phyloP scores from a whole-genome alignment of 2,797 vertebrate species.

The Leptatherina wallacei region DNA sequence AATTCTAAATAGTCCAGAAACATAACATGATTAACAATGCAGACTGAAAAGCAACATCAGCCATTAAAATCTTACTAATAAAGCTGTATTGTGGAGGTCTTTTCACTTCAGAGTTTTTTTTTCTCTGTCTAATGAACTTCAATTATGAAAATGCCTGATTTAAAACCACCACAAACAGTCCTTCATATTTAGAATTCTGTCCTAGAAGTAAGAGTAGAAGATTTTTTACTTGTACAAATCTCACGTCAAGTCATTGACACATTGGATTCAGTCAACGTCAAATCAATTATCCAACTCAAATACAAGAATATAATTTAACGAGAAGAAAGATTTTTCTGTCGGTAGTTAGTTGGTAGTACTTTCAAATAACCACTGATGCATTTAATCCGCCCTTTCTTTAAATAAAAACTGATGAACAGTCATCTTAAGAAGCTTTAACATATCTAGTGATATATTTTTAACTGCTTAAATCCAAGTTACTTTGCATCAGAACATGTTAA shows the following conservation, averaged over 20 bases:
- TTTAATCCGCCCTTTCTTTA: not conserved
- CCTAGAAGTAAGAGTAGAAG: not conserved
- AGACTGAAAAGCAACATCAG: constrained; percentile 13
- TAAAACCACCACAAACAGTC: not conserved
- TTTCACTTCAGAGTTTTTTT: constrained; percentile 11
- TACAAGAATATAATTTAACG: not conserved
- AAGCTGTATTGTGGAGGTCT: constrained; percentile 5
- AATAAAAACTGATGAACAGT: not conserved
- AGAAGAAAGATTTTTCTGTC: not conserved
- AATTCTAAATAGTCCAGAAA: constrained; percentile 68
- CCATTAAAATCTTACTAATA: constrained; percentile 22
- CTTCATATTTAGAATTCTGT: constrained; percentile 3
- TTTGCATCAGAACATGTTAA: constrained; percentile 22
- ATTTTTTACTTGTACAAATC: not conserved
- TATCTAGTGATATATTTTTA: constrained; percentile 23
- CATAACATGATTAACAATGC: constrained; percentile 56
- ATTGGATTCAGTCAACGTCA: not conserved
- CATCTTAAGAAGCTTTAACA: constrained; percentile 9
- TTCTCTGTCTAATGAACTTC: constrained; percentile 11
- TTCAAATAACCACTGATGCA: constrained; percentile 8
- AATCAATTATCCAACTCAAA: constrained; percentile 14
- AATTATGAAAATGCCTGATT: not conserved
- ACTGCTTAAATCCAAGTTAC: constrained; percentile 2
- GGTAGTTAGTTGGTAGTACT: constrained; percentile 9
- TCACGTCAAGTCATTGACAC: not conserved